Conservation (phyloP, 2,113 vertebrate species). For the Eulemur macaco region DNA sequence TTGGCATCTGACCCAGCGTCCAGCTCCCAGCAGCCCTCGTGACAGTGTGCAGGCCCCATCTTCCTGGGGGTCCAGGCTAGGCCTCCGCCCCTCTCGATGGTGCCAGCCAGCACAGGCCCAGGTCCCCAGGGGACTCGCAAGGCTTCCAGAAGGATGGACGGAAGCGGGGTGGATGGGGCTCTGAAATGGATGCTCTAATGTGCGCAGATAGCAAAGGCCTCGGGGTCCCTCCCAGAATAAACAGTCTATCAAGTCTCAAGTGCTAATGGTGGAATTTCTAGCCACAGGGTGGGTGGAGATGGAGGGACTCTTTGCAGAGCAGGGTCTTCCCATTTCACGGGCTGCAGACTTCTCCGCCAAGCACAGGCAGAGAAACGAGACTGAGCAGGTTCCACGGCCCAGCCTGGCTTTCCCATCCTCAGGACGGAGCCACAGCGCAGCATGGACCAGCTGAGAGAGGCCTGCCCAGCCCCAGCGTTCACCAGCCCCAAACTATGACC, state of each 20-base stretch:
- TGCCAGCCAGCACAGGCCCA: background rate
- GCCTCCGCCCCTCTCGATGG: background rate
- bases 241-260: background rate
- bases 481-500: background rate
- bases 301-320: background rate
- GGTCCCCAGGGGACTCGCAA: background rate
- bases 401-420: background rate
- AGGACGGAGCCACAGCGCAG: background rate
- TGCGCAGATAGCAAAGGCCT: background rate
- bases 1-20: background rate
- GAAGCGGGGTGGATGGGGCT: background rate
- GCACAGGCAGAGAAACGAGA: background rate
- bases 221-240: background rate
- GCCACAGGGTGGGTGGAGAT: rapidly evolving
- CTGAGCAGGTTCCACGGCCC: background rate
- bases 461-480: background rate
- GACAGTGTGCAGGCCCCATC: too few relatives aligned
- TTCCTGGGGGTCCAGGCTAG: background rate
- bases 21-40: background rate
- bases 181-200: rapidly evolving
- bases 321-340: background rate
- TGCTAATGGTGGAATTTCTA: background rate
- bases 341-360: background rate
- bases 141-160: background rate
- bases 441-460: background rate